phyloP scores from a whole-genome alignment of 30 jellyfish, hydroid and myxozoan species.

The Catostylus mosaicus region DNA sequence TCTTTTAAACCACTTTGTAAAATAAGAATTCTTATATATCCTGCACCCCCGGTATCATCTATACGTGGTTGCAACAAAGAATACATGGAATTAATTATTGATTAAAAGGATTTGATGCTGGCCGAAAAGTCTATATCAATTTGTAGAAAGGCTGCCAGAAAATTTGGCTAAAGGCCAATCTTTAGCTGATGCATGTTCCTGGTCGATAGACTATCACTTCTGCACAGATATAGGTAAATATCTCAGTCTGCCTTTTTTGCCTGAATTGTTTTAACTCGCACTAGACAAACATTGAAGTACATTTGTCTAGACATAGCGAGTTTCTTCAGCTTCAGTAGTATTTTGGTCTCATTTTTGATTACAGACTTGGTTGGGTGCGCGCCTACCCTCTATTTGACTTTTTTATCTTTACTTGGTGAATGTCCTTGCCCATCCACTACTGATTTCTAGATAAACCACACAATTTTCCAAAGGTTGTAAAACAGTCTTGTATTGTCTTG shows the following conservation, averaged over 20 bases:
- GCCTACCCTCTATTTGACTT: too few species aligned
- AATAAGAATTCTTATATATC: too few species aligned
- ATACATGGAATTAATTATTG: conserved; percentile 21
- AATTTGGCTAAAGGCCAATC: background rate
- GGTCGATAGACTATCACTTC: background rate
- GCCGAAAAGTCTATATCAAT: conserved; percentile 5
- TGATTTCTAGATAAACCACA: too few species aligned
- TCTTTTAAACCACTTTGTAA: too few species aligned
- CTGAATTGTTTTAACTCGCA: background rate
- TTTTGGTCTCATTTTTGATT: too few species aligned
- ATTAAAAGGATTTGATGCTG: conserved; percentile 19
- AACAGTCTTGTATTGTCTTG: conserved; percentile 1
- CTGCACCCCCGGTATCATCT: conserved; percentile 48
- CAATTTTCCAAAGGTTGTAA: too few species aligned
- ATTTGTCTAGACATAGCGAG: background rate
- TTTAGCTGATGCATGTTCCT: background rate
- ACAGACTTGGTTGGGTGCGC: too few species aligned
- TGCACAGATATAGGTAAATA: background rate
- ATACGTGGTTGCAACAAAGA: conserved; percentile 19
- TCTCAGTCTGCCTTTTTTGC: background rate
- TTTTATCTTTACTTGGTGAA: too few species aligned
- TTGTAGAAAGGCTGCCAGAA: background rate
- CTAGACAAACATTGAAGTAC: background rate
- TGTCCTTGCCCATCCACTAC: too few species aligned
- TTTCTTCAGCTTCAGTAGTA: too few species aligned